These are phyloP conservation scores for Lottia gigantea DNA, from an alignment of 2,888 invertebrate species.

Conservation along the genomic window DNA sequence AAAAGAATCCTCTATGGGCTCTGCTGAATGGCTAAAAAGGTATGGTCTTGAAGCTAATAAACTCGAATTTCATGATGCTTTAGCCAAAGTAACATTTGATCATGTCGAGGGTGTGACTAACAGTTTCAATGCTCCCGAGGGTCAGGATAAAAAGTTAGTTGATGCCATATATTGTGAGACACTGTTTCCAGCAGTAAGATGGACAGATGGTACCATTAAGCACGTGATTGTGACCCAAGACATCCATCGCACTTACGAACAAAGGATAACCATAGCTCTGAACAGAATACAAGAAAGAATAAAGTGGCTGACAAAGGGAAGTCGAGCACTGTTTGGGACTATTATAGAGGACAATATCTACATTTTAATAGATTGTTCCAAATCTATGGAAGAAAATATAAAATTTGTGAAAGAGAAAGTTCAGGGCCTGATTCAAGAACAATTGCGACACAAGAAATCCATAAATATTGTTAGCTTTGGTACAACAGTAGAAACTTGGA, in stretches of 20 bases:
- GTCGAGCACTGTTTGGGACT: constrained; percentile 67
- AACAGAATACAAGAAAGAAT: constrained; percentile 62
- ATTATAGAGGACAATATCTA: constrained; percentile 68
- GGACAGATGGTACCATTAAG: constrained; percentile 66
- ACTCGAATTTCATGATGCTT: constrained; percentile 63
- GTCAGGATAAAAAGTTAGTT: constrained; percentile 55
- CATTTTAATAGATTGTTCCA: constrained; percentile 66
- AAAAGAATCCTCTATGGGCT: constrained; percentile 66
- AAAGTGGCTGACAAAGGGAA: constrained; percentile 67
- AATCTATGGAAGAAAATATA: constrained; percentile 66
- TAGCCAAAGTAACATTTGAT: constrained; percentile 65
- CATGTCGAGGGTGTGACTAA: constrained; percentile 67
- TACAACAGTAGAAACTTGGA: constrained; percentile 60
- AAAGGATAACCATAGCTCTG: constrained; percentile 56
- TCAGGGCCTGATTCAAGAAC: constrained; percentile 67
- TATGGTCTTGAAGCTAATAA: constrained; percentile 63
- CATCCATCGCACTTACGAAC: constrained; percentile 63
- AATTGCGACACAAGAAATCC: constrained; percentile 66
- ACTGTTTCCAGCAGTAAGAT: constrained; percentile 64
- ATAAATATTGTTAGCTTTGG: constrained; percentile 67
- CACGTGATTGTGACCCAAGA: constrained; percentile 68
- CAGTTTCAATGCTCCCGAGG: constrained; percentile 25
- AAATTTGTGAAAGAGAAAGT: constrained; percentile 67
- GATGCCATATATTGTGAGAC: constrained; percentile 68
- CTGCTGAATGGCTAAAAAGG: constrained; percentile 64